Evolutionary conservation across 2,797 vertebrate genomes (phyloP).

Genomic region (Diplodus puntazzo): DNA sequence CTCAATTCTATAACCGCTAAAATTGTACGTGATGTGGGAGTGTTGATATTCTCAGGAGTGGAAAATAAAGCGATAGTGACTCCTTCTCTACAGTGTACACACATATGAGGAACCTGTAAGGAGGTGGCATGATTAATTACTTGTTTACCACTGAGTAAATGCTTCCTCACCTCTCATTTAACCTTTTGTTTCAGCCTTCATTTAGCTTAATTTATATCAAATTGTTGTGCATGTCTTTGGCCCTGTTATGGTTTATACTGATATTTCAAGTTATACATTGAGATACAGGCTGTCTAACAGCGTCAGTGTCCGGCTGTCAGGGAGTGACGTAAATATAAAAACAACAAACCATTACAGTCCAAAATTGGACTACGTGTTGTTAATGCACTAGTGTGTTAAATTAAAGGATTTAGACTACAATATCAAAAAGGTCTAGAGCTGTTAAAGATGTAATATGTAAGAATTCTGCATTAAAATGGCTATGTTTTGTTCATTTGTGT

Average conservation of each 20-base stretch:
- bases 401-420: background rate
- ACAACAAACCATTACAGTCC: background rate
- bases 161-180: slow-evolving; percentile 60
- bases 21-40: background rate
- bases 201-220: slow-evolving; percentile 47
- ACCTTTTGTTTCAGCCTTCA: slow-evolving; percentile 54
- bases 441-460: too few relatives aligned
- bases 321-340: background rate
- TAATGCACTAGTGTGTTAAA: background rate
- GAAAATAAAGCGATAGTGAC: slow-evolving; percentile 18
- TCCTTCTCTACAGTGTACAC: slow-evolving; percentile 28
- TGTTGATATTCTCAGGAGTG: slow-evolving; percentile 20
- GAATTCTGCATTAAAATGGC: too few relatives aligned
- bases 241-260: background rate
- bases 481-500: too few relatives aligned
- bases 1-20: background rate
- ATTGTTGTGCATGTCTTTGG: slow-evolving; percentile 21
- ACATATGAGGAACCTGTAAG: slow-evolving; percentile 38
- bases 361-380: background rate
- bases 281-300: background rate
- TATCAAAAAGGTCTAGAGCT: too few relatives aligned
- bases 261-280: background rate
- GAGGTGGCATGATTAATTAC: slow-evolving; percentile 68
- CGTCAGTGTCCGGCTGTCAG: background rate
- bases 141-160: slow-evolving; percentile 72